A percentile compares a stretch with the other conserved stretches of the same genome.
These are phyloP conservation scores for Sepiola atlantica DNA, from an alignment of 2,888 invertebrate species.

Conservation along the genomic window DNA sequence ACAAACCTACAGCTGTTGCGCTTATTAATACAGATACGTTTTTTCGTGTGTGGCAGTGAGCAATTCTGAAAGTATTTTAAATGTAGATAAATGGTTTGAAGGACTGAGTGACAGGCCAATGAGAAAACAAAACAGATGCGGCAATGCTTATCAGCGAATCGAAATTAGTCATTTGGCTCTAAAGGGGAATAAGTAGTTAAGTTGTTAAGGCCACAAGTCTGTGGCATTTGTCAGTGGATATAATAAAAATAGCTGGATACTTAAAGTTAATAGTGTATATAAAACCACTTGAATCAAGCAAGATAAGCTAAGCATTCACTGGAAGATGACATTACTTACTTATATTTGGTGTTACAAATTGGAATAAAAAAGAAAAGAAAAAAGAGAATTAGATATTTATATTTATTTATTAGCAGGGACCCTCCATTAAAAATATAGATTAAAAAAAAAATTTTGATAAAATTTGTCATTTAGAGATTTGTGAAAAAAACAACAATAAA, in stretches of 20 bases:
- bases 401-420: neutral
- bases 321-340: neutral
- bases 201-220: neutral
- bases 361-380: neutral
- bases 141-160: neutral
- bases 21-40: no score
- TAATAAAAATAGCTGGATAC: neutral
- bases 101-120: neutral
- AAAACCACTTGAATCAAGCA: neutral
- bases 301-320: neutral
- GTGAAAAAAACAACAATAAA: no score
- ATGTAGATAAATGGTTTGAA: neutral
- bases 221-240: neutral
- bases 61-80: neutral
- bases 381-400: neutral
- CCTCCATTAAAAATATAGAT: neutral
- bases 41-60: neutral
- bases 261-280: neutral
- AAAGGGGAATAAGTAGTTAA: neutral
- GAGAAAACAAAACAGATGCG: neutral
- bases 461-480: no score
- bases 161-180: neutral
- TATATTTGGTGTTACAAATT: neutral
- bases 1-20: no score
- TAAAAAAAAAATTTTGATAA: no score